Percentiles rank a stretch among this genome's conserved stretches.
phyloP scores from a whole-genome alignment of 1,140 invertebrate genomes.

The Myzus persicae region DNA sequence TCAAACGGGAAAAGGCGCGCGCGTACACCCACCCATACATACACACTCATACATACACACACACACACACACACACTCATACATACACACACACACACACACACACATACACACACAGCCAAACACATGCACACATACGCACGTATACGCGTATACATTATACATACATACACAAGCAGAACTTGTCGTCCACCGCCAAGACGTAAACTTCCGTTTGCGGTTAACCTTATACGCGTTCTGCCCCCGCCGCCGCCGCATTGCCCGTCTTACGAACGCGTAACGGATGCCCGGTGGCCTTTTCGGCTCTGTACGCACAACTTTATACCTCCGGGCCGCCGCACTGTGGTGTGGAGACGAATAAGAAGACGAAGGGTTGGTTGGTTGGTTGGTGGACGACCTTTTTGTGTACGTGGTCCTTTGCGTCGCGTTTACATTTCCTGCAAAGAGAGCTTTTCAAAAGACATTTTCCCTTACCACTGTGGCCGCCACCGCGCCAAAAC shows the following conservation, averaged over 20 bases:
- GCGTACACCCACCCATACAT: constrained; percentile 17
- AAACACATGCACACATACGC: background rate
- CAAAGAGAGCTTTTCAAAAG: constrained; percentile 49
- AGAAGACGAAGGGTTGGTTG: constrained; percentile 27
- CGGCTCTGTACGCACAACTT: constrained; percentile 42
- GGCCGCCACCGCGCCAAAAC: background rate
- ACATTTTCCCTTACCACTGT: constrained; percentile 11
- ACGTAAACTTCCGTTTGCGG: constrained; percentile 57
- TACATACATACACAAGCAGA: background rate
- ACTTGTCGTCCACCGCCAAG: constrained; percentile 56
- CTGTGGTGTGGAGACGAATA: no score
- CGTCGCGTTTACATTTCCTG: constrained; percentile 45
- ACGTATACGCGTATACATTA: background rate
- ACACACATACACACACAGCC: background rate
- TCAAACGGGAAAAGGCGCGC: constrained; percentile 56
- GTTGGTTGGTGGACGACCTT: constrained; percentile 31
- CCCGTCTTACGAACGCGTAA: constrained; percentile 33
- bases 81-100: background rate
- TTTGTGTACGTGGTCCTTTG: constrained; percentile 53
- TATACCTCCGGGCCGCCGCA: constrained; percentile 46
- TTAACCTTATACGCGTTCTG: constrained; percentile 52
- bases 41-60: background rate
- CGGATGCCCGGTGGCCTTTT: constrained; percentile 57
- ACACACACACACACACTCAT: background rate
- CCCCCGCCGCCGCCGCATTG: background rate